phyloP scores from a whole-genome alignment of 2,113 vertebrate genomes.

The Pangasianodon gigas region DNA sequence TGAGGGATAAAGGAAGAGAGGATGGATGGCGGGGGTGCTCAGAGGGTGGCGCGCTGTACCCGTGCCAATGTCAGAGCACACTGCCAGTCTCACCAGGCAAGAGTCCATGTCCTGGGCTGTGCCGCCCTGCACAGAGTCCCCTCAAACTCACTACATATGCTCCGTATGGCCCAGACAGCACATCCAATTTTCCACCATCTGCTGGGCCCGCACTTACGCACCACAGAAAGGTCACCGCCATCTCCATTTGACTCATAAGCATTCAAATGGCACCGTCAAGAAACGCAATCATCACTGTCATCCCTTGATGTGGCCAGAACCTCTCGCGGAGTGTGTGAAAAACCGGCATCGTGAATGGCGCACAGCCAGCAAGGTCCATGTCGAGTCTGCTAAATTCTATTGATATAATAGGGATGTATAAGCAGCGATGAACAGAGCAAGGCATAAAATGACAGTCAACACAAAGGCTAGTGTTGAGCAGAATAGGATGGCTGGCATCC shows the following conservation, averaged over 20 bases:
- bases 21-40: constrained; percentile 9
- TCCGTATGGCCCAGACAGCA: constrained; percentile 70
- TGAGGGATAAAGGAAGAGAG: constrained; percentile 59
- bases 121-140: constrained; percentile 61
- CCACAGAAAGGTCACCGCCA: constrained; percentile 62
- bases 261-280: constrained; percentile 49
- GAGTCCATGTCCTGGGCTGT: constrained; percentile 64
- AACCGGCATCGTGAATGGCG: constrained; percentile 12
- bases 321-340: constrained; percentile 33
- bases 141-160: constrained; percentile 74
- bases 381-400: constrained; percentile 32
- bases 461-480: constrained; percentile 23
- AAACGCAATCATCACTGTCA: constrained; percentile 32
- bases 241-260: constrained; percentile 53
- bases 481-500: constrained; percentile 41
- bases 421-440: constrained; percentile 24
- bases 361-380: constrained; percentile 34
- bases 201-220: constrained; percentile 66
- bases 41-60: constrained; percentile 51
- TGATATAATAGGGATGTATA: constrained; percentile 32
- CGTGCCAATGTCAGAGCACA: constrained; percentile 57
- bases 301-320: constrained; percentile 39
- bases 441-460: constrained; percentile 27
- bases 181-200: constrained; percentile 78
- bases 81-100: constrained; percentile 69